Percentiles rank a stretch among this genome's conserved stretches.
Conservation (phyloP, 2,113 vertebrate genomes). For the Oriolus oriolus region DNA sequence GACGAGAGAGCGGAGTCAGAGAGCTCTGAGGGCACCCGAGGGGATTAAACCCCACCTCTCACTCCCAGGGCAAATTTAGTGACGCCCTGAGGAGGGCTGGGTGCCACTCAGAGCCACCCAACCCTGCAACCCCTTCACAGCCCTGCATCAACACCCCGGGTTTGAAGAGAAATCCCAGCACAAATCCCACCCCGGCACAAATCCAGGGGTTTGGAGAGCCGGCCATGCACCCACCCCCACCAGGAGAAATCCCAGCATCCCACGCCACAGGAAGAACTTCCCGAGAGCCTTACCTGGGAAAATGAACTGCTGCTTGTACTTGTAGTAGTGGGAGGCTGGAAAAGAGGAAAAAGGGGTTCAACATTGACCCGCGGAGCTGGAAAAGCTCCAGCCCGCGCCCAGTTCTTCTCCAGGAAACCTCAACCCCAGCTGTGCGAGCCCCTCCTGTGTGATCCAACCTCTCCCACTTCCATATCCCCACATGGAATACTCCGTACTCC, state of each 20-base stretch:
- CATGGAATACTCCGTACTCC: background rate
- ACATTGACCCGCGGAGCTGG: background rate
- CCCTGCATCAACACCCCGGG: fast-evolving
- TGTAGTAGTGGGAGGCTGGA: slow-evolving; percentile 95
- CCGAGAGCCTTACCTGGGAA: slow-evolving; percentile 84
- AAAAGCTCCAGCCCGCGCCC: background rate
- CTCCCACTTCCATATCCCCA: background rate
- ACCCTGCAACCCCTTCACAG: background rate
- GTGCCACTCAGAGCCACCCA: background rate
- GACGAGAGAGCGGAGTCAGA: background rate
- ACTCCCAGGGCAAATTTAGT: fast-evolving
- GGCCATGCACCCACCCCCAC: fast-evolving
- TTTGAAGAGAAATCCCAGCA: background rate
- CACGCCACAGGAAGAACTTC: background rate
- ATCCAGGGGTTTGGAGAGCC: background rate
- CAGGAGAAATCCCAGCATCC: background rate
- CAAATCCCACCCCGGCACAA: background rate
- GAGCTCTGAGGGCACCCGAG: background rate
- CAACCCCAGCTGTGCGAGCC: fast-evolving
- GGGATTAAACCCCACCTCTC: background rate
- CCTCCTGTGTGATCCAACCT: background rate
- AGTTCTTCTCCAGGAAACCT: background rate
- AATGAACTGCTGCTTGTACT: slow-evolving; percentile 99
- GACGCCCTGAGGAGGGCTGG: background rate
- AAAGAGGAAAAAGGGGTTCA: background rate